Base-by-base conservation (phyloP, 2,113 vertebrate species). In the Galbula dea region DNA sequence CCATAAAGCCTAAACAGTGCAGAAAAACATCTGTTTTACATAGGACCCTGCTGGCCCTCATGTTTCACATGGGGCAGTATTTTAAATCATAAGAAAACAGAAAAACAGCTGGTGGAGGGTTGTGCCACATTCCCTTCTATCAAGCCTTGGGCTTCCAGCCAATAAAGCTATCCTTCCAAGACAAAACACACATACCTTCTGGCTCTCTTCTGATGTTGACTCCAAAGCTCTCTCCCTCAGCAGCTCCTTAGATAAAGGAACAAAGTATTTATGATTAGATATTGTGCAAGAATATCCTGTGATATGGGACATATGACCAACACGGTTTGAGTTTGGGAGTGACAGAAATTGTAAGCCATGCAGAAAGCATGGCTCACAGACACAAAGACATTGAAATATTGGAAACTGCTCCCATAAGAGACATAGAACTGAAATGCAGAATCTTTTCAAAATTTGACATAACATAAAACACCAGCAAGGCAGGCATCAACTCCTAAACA, bases 111-210 rank as follows among this genome's bases (percentile, higher is more conserved):
- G 91, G 66, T 26, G 23, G 58, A 80, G 74, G 63, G 29, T 54
- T 89, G 49, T 91, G 82, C 85, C 82, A 89, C 24, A 2, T 69
- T 93, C 82, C 62, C 41, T 89, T 20, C 81, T 54, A 66, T 43
- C 69, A 88, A 93, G 46, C 71, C 69, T 79, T 26, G 43, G 84
- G 84, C 81, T 89, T 79, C 54, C 71, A 91, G 94, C 89, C 91
- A 82, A 4, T 34, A 61, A 22, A 0, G 4, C 49, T 49, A 63
- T 85, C 71, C 67, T 91, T 88, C 84, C 87, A 91, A 93, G 71
- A 54, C 71, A 90, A 90, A 89, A 90, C 39, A 91, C 89, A 63
- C 34, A 5, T 52, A 82, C 62, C 79, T 93, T 95, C 75, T 94
- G 85, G n/a, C 54, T 94, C 76, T 75, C 71, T 91, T 85, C 67